Conservation (phyloP, 1,140 invertebrate species). For the Plutomurus gul region DNA sequence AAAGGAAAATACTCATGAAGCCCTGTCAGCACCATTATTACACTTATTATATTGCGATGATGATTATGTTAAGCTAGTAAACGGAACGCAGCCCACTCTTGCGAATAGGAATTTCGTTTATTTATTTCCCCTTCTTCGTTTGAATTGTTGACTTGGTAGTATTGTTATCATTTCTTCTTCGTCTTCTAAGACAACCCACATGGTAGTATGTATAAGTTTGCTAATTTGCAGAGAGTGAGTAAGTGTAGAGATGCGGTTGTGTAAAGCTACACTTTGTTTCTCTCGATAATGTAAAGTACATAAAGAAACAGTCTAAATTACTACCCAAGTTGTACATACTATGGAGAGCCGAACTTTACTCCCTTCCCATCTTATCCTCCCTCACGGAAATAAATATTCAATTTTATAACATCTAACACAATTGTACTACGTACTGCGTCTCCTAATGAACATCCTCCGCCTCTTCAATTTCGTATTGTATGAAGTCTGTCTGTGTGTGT, state of each 20-base stretch:
- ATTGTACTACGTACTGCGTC: too few relatives aligned
- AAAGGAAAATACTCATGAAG: background rate
- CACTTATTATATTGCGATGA: background rate
- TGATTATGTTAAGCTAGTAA: background rate
- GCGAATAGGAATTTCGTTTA: slow-evolving; percentile 10
- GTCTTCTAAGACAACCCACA: background rate
- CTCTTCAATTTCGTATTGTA: background rate
- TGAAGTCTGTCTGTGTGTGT: too few relatives aligned
- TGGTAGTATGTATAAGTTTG: too few relatives aligned
- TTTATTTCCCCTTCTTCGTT: background rate
- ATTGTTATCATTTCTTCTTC: background rate
- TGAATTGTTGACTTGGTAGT: background rate
- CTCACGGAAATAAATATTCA: slow-evolving; percentile 4
- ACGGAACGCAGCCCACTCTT: background rate
- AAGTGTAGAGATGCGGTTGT: too few relatives aligned
- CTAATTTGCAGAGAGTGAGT: background rate
- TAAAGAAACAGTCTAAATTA: too few relatives aligned
- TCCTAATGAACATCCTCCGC: background rate
- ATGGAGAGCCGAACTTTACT: background rate
- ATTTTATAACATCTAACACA: slow-evolving; percentile 10
- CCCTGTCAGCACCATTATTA: slow-evolving; percentile 6
- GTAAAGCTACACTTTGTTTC: too few relatives aligned
- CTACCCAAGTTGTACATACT: too few relatives aligned
- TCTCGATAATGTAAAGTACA: too few relatives aligned
- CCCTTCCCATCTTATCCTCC: background rate